phyloP scores from a whole-genome alignment of 2,888 invertebrate species.

The Cerceris rybyensis region DNA sequence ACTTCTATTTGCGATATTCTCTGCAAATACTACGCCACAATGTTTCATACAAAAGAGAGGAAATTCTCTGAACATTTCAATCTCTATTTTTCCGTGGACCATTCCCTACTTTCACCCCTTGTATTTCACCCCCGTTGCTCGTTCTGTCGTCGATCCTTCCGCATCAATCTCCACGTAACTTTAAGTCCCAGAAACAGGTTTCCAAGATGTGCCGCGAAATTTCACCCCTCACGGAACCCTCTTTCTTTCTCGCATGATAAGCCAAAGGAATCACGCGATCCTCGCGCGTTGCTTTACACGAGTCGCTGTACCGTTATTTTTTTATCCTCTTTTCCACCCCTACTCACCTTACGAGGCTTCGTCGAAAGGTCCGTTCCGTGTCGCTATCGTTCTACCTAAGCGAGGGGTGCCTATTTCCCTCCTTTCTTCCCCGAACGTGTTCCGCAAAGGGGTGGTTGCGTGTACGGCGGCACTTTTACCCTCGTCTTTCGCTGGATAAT shows the following conservation, averaged over 20 bases:
- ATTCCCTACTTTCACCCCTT: too few relatives aligned
- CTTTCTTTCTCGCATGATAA: constrained; percentile 1
- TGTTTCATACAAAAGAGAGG: too few relatives aligned
- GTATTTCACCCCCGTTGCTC: too few relatives aligned
- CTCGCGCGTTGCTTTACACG: neutral
- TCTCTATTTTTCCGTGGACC: too few relatives aligned
- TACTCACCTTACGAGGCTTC: neutral
- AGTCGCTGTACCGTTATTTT: neutral
- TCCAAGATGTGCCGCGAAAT: too few relatives aligned
- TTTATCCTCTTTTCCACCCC: neutral
- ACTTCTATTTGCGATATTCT: neutral
- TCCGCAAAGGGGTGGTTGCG: constrained; percentile 46
- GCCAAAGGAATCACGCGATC: neutral
- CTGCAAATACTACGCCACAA: too few relatives aligned
- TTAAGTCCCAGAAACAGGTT: too few relatives aligned
- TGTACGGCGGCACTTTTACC: constrained; percentile 42
- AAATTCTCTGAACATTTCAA: too few relatives aligned
- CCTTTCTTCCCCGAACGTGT: constrained; percentile 10
- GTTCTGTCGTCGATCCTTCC: too few relatives aligned
- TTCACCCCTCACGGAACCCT: too few relatives aligned
- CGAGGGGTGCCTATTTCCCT: constrained; percentile 20
- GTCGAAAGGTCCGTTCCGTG: constrained; percentile 30
- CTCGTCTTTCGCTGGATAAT: constrained; percentile 4
- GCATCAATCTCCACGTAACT: too few relatives aligned
- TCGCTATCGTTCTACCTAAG: constrained; percentile 38